phyloP scores from a whole-genome alignment of 2,113 vertebrate genomes.

The Gymnobelideus leadbeateri region DNA sequence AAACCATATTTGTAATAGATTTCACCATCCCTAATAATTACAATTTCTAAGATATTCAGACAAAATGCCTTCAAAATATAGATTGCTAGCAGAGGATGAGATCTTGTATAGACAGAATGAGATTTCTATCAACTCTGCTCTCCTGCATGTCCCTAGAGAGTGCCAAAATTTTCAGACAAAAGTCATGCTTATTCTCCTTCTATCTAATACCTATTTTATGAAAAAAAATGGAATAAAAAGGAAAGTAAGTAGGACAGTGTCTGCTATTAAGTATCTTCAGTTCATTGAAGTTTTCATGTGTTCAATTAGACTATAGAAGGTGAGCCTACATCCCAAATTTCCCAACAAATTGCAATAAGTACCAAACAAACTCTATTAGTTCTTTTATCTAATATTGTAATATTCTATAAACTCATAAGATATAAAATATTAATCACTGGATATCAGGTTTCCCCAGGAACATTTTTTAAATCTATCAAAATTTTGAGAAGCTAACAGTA shows the following conservation, averaged over 20 bases:
- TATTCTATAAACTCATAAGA: background rate
- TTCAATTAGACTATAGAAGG: background rate
- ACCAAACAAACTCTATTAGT: background rate
- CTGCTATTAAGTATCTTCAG: background rate
- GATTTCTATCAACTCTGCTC: background rate
- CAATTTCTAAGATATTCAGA: background rate
- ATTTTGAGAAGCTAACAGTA: background rate
- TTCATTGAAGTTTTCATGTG: background rate
- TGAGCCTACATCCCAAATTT: background rate
- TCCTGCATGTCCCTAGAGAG: background rate
- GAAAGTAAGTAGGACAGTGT: background rate
- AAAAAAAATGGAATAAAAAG: background rate
- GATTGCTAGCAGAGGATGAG: background rate
- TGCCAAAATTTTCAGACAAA: background rate
- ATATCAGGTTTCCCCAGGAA: background rate
- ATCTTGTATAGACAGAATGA: background rate
- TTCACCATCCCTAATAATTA: background rate
- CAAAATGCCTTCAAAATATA: background rate
- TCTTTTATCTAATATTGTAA: background rate
- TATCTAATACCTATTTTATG: background rate
- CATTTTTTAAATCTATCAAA: background rate
- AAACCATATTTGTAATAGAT: background rate
- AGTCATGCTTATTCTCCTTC: background rate
- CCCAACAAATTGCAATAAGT: background rate
- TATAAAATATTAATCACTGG: background rate